Evolutionary conservation across 2,113 vertebrate species (phyloP).

Genomic region (Dasyurus viverrinus): DNA sequence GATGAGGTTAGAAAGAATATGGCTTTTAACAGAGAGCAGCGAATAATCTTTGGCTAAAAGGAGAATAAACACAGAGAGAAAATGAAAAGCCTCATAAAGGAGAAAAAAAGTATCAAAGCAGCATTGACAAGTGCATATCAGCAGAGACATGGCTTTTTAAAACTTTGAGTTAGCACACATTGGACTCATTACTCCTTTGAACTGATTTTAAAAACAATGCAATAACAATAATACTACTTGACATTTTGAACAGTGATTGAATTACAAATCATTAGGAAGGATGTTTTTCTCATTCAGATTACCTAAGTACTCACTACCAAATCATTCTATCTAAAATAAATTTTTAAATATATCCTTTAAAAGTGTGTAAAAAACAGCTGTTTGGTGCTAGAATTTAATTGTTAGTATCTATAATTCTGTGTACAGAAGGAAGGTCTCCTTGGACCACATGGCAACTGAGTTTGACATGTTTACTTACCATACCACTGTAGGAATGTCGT

Average conservation of each 20-base stretch:
- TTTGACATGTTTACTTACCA: conserved; percentile 85
- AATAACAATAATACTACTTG: neutral
- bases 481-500: conserved; percentile 97
- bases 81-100: neutral
- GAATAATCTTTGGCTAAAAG: neutral
- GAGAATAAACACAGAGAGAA: neutral
- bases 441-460: neutral
- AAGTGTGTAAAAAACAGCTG: neutral
- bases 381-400: too few relatives aligned
- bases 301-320: neutral
- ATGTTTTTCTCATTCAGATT: neutral
- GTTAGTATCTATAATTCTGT: neutral
- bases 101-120: neutral
- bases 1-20: neutral
- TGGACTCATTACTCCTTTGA: neutral
- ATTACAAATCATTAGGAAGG: neutral
- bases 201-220: neutral
- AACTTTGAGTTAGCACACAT: neutral
- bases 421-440: neutral
- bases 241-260: neutral
- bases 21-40: neutral
- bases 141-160: neutral
- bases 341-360: conserved; percentile 31
- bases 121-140: neutral
- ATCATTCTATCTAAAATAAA: neutral